Base-by-base conservation (phyloP, 2,888 invertebrate genomes). In the Dasypogon diadema region DNA sequence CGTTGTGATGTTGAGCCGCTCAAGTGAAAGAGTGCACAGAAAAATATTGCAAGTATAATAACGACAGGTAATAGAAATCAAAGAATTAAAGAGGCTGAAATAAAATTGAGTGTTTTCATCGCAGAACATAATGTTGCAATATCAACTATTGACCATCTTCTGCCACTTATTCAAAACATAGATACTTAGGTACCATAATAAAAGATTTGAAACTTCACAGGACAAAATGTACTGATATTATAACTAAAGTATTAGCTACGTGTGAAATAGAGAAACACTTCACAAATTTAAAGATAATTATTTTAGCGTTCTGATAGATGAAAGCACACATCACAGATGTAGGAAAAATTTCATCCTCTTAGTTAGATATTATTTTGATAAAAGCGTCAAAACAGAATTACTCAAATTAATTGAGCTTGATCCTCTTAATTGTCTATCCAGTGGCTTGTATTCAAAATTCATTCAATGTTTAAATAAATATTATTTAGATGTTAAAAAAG, bases 301-400 rank as follows among this genome's bases (percentile, higher is more conserved):
- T 10, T 55, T 55, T n/a, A 55, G 22, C n/a, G 24, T 55, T 55
- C 22, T 55, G 22, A 10, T 55, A 8, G 55, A 21, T 22, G 55
- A 55, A 22, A 55, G 55, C 55, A 55, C 55, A n/a, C n/a, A n/a
- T 22, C 2, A 5, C 2, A 55, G 1, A 5, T 2, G 21, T 1
- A 18, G 55, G 22, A 55, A 55, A 55, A 55, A 55, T 55, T 55
- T 55, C 21, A 22, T 55, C 22, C 5, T 55, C n/a, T n/a, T 51
- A 51, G 51, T 51, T 14, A 51, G 51, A 14, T 51, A 51, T 14
- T 51, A 16, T 51, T 51, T 16, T n/a, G 51, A 51, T 14, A 8
- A 6, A 14, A 51, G 16, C 6, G 14, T 51, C 12, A 51, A 14
- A 14, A 51, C 51, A n/a, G 51, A 51, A 51, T 14, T 51, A 6